Evolutionary conservation across 2,888 invertebrate genomes (phyloP).

Genomic region (Brenthis daphne): DNA sequence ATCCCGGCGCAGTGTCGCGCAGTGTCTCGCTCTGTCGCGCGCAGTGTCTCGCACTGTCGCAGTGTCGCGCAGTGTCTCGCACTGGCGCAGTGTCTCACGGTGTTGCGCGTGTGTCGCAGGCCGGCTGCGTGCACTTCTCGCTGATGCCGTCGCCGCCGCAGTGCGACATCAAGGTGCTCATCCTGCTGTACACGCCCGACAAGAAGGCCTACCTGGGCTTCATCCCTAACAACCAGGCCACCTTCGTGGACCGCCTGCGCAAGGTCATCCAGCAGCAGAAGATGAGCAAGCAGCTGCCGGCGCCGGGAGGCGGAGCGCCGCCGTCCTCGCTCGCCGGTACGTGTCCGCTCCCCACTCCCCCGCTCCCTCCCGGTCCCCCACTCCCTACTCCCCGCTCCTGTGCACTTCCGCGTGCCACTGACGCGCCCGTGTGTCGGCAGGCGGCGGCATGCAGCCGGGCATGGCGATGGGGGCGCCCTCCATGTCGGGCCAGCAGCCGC

Average conservation of each 20-base stretch:
- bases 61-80: background rate
- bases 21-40: background rate
- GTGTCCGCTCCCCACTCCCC: no score
- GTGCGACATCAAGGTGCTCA: slow-evolving; percentile 93
- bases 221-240: slow-evolving; percentile 94
- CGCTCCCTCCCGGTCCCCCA: no score
- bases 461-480: no score
- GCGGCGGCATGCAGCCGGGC: no score
- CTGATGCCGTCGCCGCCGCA: slow-evolving; percentile 82
- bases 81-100: background rate
- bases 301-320: slow-evolving; percentile 51
- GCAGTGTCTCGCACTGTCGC: background rate
- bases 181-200: slow-evolving; percentile 91
- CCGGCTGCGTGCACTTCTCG: slow-evolving; percentile 96
- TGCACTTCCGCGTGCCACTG: no score
- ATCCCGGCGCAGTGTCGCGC: slow-evolving; percentile 25
- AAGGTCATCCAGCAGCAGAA: slow-evolving; percentile 83
- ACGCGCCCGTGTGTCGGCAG: no score
- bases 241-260: slow-evolving; percentile 89
- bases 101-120: slow-evolving; percentile 74
- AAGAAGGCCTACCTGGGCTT: slow-evolving; percentile 93
- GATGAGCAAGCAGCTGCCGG: slow-evolving; percentile 73
- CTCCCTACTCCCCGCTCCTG: no score
- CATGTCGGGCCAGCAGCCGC: slow-evolving; percentile 8
- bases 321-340: background rate